phyloP scores from a whole-genome alignment of 2,113 vertebrate genomes.

The Neopipo cinnamomea region DNA sequence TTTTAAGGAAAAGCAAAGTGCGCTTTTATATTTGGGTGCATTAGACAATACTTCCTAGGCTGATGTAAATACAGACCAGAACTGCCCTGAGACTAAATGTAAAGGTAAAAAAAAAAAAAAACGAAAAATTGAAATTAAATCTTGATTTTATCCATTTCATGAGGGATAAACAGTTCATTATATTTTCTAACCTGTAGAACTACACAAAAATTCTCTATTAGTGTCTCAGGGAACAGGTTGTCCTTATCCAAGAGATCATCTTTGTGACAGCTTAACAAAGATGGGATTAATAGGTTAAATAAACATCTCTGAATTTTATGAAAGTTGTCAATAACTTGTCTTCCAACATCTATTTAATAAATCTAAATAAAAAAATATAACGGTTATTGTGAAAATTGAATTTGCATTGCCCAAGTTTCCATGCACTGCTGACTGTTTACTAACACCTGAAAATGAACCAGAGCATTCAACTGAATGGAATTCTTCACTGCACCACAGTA shows the following conservation, averaged over 20 bases:
- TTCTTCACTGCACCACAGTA: not conserved
- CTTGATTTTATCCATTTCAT: not conserved
- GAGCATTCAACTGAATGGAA: not conserved
- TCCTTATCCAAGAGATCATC: not conserved
- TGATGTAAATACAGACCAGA: not conserved
- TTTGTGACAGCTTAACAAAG: not conserved
- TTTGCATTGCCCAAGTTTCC: not conserved
- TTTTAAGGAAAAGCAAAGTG: not conserved
- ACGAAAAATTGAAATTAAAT: not conserved
- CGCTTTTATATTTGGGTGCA: not conserved
- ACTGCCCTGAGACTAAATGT: not conserved
- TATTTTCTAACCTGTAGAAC: not conserved
- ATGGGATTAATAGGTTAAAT: not conserved
- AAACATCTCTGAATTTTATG: not conserved
- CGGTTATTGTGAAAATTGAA: not conserved
- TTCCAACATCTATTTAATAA: not conserved
- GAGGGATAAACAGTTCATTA: not conserved
- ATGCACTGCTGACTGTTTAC: not conserved
- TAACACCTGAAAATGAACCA: not conserved
- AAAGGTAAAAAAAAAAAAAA: not conserved
- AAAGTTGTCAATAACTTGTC: not conserved
- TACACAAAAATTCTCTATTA: not conserved
- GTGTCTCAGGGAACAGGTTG: not conserved
- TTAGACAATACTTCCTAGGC: not conserved
- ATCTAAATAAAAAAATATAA: not conserved